Percentiles rank a stretch among this genome's conserved stretches.
phyloP scores from a whole-genome alignment of 2,113 vertebrate genomes.

The Erinaceus europaeus region DNA sequence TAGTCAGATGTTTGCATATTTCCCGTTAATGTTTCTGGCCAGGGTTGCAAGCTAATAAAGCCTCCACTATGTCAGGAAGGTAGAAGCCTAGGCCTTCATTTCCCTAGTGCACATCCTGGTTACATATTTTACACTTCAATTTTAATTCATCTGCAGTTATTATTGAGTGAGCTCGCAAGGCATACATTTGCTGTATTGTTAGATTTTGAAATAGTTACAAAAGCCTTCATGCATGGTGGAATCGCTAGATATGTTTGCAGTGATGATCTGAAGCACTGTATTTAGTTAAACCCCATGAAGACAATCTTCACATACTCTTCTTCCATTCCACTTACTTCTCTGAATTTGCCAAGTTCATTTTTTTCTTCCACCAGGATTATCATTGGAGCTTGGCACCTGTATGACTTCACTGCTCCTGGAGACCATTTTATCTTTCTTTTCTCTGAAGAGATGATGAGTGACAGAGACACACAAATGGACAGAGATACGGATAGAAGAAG shows the following conservation, averaged over 20 bases:
- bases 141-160: background rate
- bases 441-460: no score
- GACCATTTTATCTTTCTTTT: no score
- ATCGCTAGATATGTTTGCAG: background rate
- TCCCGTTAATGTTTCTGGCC: background rate
- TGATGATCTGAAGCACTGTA: background rate
- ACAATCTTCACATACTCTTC: background rate
- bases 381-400: no score
- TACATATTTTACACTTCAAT: background rate
- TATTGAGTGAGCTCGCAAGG: background rate
- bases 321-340: background rate
- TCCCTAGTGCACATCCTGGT: background rate
- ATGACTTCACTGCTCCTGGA: no score
- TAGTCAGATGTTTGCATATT: background rate
- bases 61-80: background rate
- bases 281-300: background rate
- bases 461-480: no score
- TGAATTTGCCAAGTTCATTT: background rate
- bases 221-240: background rate
- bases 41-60: background rate
- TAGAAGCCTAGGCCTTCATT: background rate
- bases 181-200: background rate
- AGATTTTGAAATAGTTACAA: background rate
- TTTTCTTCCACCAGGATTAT: no score
- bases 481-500: no score